These are phyloP conservation scores for Aptenodytes forsteri DNA, from an alignment of 2,113 vertebrate species.

Conservation along the genomic window DNA sequence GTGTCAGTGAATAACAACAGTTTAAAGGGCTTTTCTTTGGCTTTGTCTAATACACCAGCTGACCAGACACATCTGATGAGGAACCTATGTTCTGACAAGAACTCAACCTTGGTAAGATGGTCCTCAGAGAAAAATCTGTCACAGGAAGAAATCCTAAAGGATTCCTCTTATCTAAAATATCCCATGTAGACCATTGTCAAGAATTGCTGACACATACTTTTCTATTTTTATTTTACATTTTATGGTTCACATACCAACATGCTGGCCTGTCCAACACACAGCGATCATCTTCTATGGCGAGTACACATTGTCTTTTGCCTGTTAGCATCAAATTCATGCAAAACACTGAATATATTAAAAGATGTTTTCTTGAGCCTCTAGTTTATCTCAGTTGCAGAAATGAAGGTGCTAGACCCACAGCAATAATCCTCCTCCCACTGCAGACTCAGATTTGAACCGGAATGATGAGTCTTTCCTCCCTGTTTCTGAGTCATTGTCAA, in stretches of 20 bases:
- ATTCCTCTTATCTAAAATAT: neutral
- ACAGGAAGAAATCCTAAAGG: neutral
- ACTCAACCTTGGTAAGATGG: neutral
- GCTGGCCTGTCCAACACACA: neutral
- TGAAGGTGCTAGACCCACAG: neutral
- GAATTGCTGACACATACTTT: neutral
- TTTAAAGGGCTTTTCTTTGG: neutral
- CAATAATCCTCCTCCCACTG: neutral
- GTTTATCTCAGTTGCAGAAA: neutral
- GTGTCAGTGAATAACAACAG: neutral
- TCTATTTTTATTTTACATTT: neutral
- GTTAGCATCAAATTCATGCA: neutral
- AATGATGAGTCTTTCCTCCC: neutral
- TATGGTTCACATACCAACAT: neutral
- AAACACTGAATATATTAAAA: neutral
- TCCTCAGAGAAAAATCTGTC: neutral
- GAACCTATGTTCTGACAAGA: neutral
- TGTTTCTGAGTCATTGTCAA: neutral
- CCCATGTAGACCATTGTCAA: neutral
- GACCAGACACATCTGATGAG: neutral
- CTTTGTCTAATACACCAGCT: neutral
- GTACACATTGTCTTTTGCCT: neutral
- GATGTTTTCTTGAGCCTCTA: neutral
- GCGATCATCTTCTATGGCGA: neutral
- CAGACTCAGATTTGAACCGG: neutral